These are phyloP conservation scores for Epizoanthus scotinus DNA, from an alignment of 92 coral and sea anemone species.

Conservation along the genomic window DNA sequence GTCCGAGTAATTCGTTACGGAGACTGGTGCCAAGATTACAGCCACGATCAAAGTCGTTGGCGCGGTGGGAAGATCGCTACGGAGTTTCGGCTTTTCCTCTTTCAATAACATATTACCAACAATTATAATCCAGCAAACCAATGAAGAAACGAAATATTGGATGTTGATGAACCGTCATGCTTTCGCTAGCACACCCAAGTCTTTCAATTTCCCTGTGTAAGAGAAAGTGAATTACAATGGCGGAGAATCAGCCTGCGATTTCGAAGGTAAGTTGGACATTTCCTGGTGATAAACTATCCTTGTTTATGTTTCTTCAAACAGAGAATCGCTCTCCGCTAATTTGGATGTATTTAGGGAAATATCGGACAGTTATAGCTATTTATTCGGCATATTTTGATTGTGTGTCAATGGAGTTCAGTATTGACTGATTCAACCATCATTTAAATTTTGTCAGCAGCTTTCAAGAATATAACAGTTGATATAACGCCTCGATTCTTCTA, in stretches of 20 bases:
- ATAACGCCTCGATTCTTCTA: conserved; percentile 16
- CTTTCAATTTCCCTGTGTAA: background rate
- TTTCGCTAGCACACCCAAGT: background rate
- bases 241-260: conserved; percentile 16
- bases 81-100: conserved; percentile 17
- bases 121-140: conserved; percentile 3
- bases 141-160: conserved; percentile 14
- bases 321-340: conserved; percentile 11
- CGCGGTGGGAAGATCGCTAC: background rate
- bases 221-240: conserved; percentile 29
- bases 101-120: conserved; percentile 9
- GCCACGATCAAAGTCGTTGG: conserved; percentile 9
- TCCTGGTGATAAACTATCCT: background rate
- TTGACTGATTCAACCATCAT: background rate
- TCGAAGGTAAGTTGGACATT: conserved; percentile 30
- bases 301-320: conserved; percentile 33
- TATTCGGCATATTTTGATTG: conserved; percentile 23
- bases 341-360: background rate
- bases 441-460: conserved; percentile 33
- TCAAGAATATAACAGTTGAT: conserved; percentile 10
- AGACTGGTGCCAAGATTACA: conserved; percentile 8
- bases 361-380: background rate
- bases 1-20: background rate
- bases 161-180: background rate
- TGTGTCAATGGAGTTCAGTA: conserved; percentile 17